Evolutionary conservation across 2,797 vertebrate species (phyloP).

Genomic region (Amblyraja radiata): DNA sequence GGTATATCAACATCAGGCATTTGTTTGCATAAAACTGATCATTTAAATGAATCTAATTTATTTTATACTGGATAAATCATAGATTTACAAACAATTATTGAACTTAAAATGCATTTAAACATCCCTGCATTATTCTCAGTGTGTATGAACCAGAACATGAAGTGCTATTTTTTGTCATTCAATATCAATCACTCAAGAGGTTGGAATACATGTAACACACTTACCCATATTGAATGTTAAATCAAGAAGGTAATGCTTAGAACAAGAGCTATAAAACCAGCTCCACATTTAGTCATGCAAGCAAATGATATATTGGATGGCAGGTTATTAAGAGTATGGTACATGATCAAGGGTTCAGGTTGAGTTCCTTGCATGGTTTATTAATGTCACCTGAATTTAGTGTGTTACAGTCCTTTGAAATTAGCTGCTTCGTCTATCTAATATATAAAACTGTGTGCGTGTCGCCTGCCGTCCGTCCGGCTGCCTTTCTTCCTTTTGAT

Average conservation of each 20-base stretch:
- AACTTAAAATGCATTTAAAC: conserved; percentile 27
- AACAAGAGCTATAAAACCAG: neutral
- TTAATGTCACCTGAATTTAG: neutral
- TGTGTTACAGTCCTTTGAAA: neutral
- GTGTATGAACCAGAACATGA: conserved; percentile 11
- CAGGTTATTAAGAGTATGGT: neutral
- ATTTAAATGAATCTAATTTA: conserved; percentile 27
- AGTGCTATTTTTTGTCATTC: neutral
- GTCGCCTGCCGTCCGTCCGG: too few relatives aligned
- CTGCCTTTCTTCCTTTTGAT: too few relatives aligned
- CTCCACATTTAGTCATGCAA: neutral
- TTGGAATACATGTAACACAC: neutral
- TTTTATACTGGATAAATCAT: conserved; percentile 13
- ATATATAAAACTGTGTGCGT: too few relatives aligned
- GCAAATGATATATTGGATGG: neutral
- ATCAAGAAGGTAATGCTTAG: neutral
- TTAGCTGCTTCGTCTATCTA: neutral
- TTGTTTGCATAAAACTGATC: neutral
- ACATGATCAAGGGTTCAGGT: neutral
- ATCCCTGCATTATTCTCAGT: neutral
- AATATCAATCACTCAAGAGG: neutral
- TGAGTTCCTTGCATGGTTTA: neutral
- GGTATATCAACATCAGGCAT: neutral
- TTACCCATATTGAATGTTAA: neutral
- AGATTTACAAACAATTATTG: conserved; percentile 26